Evolutionary conservation across 2,888 invertebrate genomes (phyloP), one percentile per base, ranked within the genome.

Genomic region (Scaptomyza flava): DNA sequence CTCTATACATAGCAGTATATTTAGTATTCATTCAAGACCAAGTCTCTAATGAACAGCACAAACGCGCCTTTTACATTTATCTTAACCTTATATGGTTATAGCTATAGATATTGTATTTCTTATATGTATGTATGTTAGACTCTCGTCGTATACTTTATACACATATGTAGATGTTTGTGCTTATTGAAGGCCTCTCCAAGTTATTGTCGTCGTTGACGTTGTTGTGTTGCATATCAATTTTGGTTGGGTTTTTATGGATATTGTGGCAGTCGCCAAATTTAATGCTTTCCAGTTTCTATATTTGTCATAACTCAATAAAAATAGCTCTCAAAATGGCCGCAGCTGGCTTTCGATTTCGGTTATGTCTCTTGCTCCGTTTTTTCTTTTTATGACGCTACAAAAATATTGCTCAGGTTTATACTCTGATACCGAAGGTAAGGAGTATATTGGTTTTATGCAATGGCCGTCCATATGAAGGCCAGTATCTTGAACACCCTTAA

Each of bases 291-390:
- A 79, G 82, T 82, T 82, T 87, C 82, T 82, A 82, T 82, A 87
- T 82, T 87, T 85, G 82, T 79, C 82, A 85, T 82, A 87, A 81
- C 77, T 63, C 68, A 23, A 87, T 82, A 82, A 81, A 81, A 71
- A 66, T 60, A 79, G 72, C 82, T 82, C 82, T 82, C 82, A 82
- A 82, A 87, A 82, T 82, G 82, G 82, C 88, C 86, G 82, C 82
- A 82, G 86, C 82, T 81, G 82, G 77, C 79, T 81, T 69, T 78
- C 59, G 63, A 69, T 51, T 65, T 58, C 58, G 52, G 42, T 50
- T 30, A 20, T 48, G 14, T 17, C 30, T 34, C 9, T 53, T 11
- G n/a, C 14, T 53, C 27, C 14, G 42, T 43, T 23, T 45, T 27
- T 20, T 46, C 14, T 36, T 43, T 54, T 63, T 64, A 73, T 74